Evolutionary conservation across 92 coral and sea anemone species (phyloP), one percentile per base, ranked within the genome.

Genomic region (Zoanthus sociatus): DNA sequence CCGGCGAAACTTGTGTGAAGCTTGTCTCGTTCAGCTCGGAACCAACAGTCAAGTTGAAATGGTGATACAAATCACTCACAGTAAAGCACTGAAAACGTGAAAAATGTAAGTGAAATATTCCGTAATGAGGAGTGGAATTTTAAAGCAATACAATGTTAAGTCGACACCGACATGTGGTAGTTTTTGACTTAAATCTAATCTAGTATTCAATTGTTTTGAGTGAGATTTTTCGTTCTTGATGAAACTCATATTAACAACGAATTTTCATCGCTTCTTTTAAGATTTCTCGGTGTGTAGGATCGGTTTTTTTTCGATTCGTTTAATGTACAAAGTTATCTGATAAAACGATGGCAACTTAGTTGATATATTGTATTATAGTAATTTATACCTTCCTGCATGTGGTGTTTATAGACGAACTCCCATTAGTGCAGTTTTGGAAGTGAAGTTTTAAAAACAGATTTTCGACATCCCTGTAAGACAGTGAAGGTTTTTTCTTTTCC

Each of bases 1-100:
- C 84, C 71, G 92, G 83, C 70, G 92, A 90, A 87, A 90, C 87
- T 77, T 78, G 21, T 20, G 9, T 30, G 14, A 90, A 79, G 70
- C 42, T 63, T 56, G 82, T 79, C 31, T 76, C 42, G 79, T 84
- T 70, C 68, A 90, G 61, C 32, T 0, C 63, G 7, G 60, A 78
- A 26, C 51, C 67, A 6, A 14, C 13, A 8, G 14, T 20, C 14
- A 69, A 42, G 4, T 79, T 74, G 45, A 78, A 79, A 20, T 55
- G 42, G 17, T 20, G 74, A 78, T 78, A 90, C 87, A 90, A 86
- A 76, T 90, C 76, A 14, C 45, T 12, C 46, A 73, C 21, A 30
- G 82, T 71, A 46, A 90, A 71, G 78, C 92, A 86, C 92, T 90
- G 73, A 78, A 48, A 71, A 48, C n/a, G 45, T 30, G 50, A 88